Percentiles rank a stretch among this genome's conserved stretches.
These are phyloP conservation scores for Tragelaphus scriptus DNA, from an alignment of 2,113 vertebrate species.

Conservation along the genomic window DNA sequence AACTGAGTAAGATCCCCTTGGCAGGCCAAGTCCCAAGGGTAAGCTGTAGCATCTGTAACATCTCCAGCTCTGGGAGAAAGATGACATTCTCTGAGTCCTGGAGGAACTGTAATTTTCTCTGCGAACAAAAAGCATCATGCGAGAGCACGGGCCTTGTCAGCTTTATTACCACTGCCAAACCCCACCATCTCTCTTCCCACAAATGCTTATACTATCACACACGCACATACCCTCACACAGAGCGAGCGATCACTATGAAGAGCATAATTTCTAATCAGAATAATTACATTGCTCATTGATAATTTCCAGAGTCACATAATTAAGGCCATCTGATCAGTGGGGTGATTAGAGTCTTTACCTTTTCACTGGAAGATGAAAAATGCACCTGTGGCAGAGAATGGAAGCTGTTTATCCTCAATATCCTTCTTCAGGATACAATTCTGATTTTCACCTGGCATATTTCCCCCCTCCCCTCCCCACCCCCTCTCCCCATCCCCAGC, in stretches of 20 bases:
- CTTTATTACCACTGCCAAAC: background rate
- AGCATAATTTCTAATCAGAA: background rate
- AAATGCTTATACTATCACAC: background rate
- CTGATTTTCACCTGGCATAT: background rate
- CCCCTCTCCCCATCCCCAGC: rapidly evolving
- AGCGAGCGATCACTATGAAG: background rate
- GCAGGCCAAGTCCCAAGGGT: slow-evolving; percentile 39
- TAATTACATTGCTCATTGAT: background rate
- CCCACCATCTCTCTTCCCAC: background rate
- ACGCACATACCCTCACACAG: background rate
- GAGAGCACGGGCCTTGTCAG: background rate
- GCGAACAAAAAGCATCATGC: background rate
- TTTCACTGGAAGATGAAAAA: background rate
- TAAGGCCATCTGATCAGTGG: background rate
- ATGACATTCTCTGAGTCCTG: slow-evolving; percentile 46
- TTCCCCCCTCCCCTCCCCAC: no score
- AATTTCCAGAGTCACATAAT: background rate
- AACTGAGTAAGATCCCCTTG: slow-evolving; percentile 43
- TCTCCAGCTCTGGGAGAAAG: slow-evolving; percentile 49
- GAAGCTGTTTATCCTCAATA: background rate
- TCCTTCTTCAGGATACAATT: background rate
- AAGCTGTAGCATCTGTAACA: slow-evolving; percentile 57
- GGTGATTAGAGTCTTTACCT: background rate
- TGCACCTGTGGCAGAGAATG: background rate
- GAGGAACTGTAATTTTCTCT: slow-evolving; percentile 21